A percentile compares a stretch with the other conserved stretches of the same genome.
phyloP scores from a whole-genome alignment of 2,888 invertebrate species.

The Gari tellinella region DNA sequence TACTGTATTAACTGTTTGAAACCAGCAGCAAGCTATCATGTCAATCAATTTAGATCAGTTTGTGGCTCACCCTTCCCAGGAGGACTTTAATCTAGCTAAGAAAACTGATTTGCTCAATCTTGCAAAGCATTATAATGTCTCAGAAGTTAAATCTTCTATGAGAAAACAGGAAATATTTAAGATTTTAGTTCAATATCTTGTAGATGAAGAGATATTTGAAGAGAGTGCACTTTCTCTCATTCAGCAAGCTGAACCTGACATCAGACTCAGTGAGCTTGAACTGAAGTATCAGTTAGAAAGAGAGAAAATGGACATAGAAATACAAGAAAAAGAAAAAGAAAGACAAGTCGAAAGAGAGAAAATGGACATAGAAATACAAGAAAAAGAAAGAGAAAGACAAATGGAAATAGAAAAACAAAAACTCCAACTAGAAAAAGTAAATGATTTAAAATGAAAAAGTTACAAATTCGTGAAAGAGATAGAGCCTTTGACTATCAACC shows the following conservation, averaged over 20 bases:
- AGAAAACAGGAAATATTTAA: not conserved
- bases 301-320: not conserved
- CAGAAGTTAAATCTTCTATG: conserved; percentile 5
- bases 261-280: too few relatives aligned
- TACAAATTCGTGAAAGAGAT: too few relatives aligned
- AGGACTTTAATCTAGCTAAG: not conserved
- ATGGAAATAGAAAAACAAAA: not conserved
- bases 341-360: too few relatives aligned
- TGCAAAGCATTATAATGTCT: not conserved
- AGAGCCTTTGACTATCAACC: not conserved
- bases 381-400: not conserved
- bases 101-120: not conserved
- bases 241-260: not conserved
- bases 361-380: too few relatives aligned
- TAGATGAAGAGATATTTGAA: conserved; percentile 2
- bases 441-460: too few relatives aligned
- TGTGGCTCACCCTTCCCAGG: not conserved
- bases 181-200: not conserved
- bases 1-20: not conserved
- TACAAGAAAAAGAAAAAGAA: not conserved
- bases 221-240: not conserved
- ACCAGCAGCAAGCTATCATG: conserved; percentile 5
- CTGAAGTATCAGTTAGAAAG: too few relatives aligned
- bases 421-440: not conserved
- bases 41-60: not conserved